Evolutionary conservation across 1,140 invertebrate genomes (phyloP).

Genomic region (Hydropsyche tenuis): DNA sequence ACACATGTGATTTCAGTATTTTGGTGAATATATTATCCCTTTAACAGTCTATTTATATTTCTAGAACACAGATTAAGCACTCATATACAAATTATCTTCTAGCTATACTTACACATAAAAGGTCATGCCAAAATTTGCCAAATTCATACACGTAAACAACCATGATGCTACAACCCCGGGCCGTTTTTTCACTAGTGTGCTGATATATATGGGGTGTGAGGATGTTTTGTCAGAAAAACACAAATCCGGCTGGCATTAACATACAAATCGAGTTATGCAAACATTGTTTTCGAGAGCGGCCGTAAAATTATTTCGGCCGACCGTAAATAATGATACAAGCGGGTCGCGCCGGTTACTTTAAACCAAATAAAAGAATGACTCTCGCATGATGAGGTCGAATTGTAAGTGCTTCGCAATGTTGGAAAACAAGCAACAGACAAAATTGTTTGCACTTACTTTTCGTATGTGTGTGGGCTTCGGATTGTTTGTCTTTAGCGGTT

Average conservation of each 20-base stretch:
- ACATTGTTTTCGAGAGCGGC: conserved; percentile 24
- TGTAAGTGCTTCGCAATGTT: neutral
- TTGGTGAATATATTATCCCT: no score
- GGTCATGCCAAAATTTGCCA: no score
- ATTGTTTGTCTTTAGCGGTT: neutral
- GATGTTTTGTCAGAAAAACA: conserved; percentile 37
- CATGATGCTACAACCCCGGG: no score
- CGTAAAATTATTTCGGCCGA: conserved; percentile 32
- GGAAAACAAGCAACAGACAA: no score
- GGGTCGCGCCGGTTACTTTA: conserved; percentile 15
- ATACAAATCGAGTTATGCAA: conserved; percentile 42
- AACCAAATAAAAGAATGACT: conserved; percentile 39
- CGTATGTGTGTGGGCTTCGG: neutral
- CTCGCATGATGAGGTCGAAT: neutral
- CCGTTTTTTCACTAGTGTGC: no score
- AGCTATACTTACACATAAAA: no score
- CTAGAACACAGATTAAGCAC: no score
- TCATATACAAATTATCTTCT: no score
- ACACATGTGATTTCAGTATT: no score
- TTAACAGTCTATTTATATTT: no score
- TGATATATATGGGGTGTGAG: no score
- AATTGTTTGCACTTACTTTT: neutral
- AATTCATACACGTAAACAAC: no score
- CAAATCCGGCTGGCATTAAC: conserved; percentile 37
- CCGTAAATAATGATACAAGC: conserved; percentile 34